Evolutionary conservation across 2,888 invertebrate genomes (phyloP).

Genomic region (Elegia similella): DNA sequence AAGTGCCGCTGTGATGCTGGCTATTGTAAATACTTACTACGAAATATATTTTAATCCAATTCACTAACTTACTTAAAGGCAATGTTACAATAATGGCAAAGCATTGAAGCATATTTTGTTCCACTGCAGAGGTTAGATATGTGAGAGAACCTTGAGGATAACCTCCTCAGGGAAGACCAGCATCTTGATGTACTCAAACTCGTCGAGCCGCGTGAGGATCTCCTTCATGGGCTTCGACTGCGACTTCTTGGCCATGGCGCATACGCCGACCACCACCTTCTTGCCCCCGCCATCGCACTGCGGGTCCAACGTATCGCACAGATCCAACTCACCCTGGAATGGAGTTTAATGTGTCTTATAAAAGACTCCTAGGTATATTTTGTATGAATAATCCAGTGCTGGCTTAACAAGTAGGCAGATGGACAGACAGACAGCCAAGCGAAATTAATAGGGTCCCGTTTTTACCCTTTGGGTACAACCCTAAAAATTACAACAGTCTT

Average conservation of each 20-base stretch:
- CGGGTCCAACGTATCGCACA: constrained; percentile 84
- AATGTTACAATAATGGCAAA: constrained; percentile 2
- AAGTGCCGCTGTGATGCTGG: no score
- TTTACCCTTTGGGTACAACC: no score
- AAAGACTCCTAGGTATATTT: no score
- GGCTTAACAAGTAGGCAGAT: no score
- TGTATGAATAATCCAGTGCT: no score
- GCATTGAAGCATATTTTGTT: constrained; percentile 57
- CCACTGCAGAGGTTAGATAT: constrained; percentile 72
- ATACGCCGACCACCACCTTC: constrained; percentile 98
- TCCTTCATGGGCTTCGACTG: constrained; percentile 99
- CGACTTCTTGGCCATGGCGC: constrained; percentile 99
- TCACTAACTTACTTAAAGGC: constrained; percentile 8
- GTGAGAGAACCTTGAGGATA: constrained; percentile 91
- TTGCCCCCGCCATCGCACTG: constrained; percentile 86
- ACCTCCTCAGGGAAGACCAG: constrained; percentile 97
- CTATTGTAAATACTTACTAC: no score
- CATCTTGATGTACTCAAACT: constrained; percentile 97
- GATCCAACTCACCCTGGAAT: constrained; percentile 89
- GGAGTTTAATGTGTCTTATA: no score
- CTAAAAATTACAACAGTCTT: no score
- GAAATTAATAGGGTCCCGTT: no score
- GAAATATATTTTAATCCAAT: no score
- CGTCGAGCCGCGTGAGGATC: constrained; percentile 96
- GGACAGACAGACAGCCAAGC: no score